phyloP scores from a whole-genome alignment of 92 coral and sea anemone genomes.

The Paragorgia papillata region DNA sequence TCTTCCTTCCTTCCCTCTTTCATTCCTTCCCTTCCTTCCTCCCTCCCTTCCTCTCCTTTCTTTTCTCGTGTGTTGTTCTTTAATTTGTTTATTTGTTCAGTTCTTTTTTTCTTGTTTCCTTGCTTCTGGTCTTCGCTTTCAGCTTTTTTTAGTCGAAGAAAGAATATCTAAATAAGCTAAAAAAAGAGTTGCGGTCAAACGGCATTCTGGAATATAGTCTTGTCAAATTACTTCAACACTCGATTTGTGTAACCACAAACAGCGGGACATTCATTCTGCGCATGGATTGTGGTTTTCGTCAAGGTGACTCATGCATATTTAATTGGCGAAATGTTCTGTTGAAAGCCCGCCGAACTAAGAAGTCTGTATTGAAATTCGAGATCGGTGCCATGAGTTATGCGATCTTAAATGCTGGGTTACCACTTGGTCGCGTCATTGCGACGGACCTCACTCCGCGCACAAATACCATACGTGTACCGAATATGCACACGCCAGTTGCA shows the following conservation, averaged over 20 bases:
- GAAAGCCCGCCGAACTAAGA: neutral
- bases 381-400: too few relatives aligned
- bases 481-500: too few relatives aligned
- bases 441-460: too few relatives aligned
- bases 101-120: too few relatives aligned
- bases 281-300: neutral
- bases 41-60: neutral
- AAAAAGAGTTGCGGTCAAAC: neutral
- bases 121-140: too few relatives aligned
- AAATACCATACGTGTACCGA: too few relatives aligned
- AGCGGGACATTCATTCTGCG: neutral
- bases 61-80: neutral
- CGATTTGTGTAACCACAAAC: neutral
- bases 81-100: neutral
- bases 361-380: neutral
- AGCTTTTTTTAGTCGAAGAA: too few relatives aligned
- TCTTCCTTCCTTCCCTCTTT: neutral
- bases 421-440: too few relatives aligned
- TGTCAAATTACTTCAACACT: neutral
- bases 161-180: too few relatives aligned
- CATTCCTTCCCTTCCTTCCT: neutral
- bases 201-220: neutral
- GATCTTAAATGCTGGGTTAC: too few relatives aligned
- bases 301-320: slow-evolving; percentile 1
- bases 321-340: neutral